A percentile compares a stretch with the other conserved stretches of the same genome.
These are phyloP conservation scores for Sarotherodon lohbergeri DNA, from an alignment of 2,113 vertebrate genomes.

Conservation along the genomic window DNA sequence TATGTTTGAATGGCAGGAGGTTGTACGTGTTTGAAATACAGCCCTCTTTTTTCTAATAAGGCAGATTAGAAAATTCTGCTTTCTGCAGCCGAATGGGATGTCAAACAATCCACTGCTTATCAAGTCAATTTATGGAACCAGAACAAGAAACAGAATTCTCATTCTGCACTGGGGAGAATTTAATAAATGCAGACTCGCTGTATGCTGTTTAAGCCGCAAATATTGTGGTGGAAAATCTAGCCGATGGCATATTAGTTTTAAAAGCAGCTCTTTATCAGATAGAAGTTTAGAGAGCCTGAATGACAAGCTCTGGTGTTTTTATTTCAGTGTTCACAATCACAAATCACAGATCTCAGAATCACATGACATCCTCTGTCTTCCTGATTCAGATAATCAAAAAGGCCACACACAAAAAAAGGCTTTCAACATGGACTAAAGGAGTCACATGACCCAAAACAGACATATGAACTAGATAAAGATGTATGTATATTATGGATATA, in stretches of 20 bases:
- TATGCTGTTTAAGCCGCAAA: not conserved
- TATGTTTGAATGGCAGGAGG: not conserved
- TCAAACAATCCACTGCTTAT: not conserved
- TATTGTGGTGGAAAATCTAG: not conserved
- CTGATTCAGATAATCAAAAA: not conserved
- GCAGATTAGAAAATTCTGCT: not conserved
- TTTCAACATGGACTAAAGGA: not conserved
- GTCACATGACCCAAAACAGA: not conserved
- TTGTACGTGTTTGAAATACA: not conserved
- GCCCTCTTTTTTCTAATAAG: not conserved
- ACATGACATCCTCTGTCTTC: rapidly evolving
- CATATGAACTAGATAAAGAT: not conserved
- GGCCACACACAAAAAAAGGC: not conserved
- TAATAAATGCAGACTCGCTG: not conserved
- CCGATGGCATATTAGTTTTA: not conserved
- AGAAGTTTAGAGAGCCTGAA: not conserved
- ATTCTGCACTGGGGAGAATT: not conserved
- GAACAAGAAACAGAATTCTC: not conserved
- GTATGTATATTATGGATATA: not conserved
- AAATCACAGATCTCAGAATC: not conserved
- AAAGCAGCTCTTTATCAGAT: not conserved
- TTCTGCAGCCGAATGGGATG: not conserved
- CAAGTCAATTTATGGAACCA: not conserved
- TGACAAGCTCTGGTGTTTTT: not conserved
- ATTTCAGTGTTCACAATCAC: not conserved